phyloP scores from a whole-genome alignment of 2,888 invertebrate species.

The Romanomermis culicivorax region DNA sequence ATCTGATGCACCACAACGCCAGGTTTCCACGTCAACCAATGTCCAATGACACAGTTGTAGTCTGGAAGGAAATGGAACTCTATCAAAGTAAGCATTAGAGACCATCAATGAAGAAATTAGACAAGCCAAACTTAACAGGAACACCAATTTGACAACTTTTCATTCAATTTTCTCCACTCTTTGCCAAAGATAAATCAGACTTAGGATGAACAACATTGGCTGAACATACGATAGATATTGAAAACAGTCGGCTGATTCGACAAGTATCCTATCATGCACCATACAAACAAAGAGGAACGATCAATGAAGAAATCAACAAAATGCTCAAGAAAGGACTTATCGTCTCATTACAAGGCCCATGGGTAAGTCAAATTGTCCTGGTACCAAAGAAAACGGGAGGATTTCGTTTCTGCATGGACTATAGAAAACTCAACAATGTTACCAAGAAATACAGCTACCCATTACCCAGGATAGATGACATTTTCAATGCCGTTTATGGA shows the following conservation, averaged over 20 bases:
- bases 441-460: not conserved
- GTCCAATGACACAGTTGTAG: too few species aligned
- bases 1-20: too few species aligned
- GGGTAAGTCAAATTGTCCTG: not conserved
- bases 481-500: not conserved
- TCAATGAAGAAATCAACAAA: not conserved
- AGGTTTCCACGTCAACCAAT: too few species aligned
- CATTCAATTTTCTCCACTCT: not conserved
- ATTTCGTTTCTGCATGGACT: not conserved
- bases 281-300: not conserved
- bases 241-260: too few species aligned
- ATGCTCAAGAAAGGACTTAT: not conserved
- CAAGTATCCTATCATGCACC: not conserved
- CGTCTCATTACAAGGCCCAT: not conserved
- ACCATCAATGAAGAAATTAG: not conserved
- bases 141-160: constrained; percentile 2
- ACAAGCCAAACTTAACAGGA: constrained; percentile 5
- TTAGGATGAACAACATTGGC: too few species aligned
- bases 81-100: not conserved
- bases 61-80: too few species aligned
- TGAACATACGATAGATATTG: too few species aligned
- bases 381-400: not conserved
- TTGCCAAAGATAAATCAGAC: not conserved
- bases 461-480: not conserved
- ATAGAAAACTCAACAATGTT: not conserved